Evolutionary conservation across 2,113 vertebrate genomes (phyloP), one percentile per base, ranked within the genome.

Genomic region (Zosterops borbonicus): DNA sequence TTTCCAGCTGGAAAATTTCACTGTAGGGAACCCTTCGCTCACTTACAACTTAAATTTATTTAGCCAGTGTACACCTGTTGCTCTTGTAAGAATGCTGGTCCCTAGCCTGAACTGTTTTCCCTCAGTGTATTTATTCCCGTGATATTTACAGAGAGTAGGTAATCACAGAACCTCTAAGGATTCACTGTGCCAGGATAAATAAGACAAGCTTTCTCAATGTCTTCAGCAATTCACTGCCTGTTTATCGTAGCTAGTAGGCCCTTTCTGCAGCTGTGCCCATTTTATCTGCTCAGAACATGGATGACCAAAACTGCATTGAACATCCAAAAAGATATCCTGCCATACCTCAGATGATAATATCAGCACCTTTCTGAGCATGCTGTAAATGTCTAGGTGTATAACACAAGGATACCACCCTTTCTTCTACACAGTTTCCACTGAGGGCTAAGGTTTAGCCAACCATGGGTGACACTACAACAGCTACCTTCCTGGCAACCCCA

Each of bases 141-240:
- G 90, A 68, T 94, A 92, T 84, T 91, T 95, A 91, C 29, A 91
- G 77, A 52, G 19, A 75, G 52, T n/a, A 89, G 42, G 49, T 31
- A 92, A 92, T 82, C 84, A 68, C 47, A 84, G 5, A 76, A 39
- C 6, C 10, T 81, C 77, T 91, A 41, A 63, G 65, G 35, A 55
- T 75, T 84, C 90, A 52, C 9, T 84, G 35, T 79, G 74, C 44
- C 85, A 89, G 47, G 60, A 89, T 47, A 89, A 96, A 91, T 56
- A 92, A 78, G 33, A 68, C 24, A 75, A 75, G 18, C 8, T 60
- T 60, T 87, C 70, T 89, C 1, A 0, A 47, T 29, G 9, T 37
- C 82, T 85, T 73, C 74, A 87, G 65, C 33, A 53, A 78, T 81
- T 55, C 23, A 64, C 39, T 74, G 35, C 25, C 15, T 41, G n/a